phyloP scores from a whole-genome alignment of 2,113 vertebrate genomes.

The Eonycteris spelaea region DNA sequence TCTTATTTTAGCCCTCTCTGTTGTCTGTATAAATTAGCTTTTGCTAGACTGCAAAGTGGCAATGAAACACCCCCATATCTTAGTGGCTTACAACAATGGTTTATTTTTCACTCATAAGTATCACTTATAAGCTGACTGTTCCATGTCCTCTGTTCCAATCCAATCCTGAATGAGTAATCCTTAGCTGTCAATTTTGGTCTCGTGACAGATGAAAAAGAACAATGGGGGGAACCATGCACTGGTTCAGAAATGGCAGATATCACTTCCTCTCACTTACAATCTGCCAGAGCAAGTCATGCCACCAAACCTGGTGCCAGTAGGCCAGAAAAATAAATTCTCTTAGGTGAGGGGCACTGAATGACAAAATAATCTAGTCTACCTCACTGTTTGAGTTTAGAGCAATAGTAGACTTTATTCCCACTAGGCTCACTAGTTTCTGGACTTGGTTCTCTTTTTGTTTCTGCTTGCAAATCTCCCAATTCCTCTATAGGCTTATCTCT shows the following conservation, averaged over 20 bases:
- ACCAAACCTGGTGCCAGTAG: not conserved
- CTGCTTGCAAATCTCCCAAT: not conserved
- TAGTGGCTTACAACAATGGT: not conserved
- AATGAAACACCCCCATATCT: not conserved
- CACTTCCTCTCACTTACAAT: not conserved
- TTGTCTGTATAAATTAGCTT: not conserved
- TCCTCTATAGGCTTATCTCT: not conserved
- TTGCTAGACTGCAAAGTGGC: not conserved
- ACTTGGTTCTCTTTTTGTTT: not conserved
- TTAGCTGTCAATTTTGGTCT: not conserved
- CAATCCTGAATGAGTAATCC: not conserved
- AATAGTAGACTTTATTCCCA: not conserved
- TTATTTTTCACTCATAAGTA: not conserved
- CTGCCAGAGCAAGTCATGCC: not conserved
- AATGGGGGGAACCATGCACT: not conserved
- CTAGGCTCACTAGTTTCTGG: not conserved
- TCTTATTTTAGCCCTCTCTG: not conserved
- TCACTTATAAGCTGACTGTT: not conserved
- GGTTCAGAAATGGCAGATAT: not conserved
- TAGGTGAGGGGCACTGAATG: not conserved
- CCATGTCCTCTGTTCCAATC: not conserved
- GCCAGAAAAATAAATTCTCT: not conserved
- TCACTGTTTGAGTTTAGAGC: not conserved
- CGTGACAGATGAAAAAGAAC: slow-evolving; percentile 2
- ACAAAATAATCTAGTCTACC: not conserved